A percentile compares a stretch with the other conserved stretches of the same genome.
Evolutionary conservation across 1,140 invertebrate species (phyloP).

Genomic region (Scaptomyza hsui): DNA sequence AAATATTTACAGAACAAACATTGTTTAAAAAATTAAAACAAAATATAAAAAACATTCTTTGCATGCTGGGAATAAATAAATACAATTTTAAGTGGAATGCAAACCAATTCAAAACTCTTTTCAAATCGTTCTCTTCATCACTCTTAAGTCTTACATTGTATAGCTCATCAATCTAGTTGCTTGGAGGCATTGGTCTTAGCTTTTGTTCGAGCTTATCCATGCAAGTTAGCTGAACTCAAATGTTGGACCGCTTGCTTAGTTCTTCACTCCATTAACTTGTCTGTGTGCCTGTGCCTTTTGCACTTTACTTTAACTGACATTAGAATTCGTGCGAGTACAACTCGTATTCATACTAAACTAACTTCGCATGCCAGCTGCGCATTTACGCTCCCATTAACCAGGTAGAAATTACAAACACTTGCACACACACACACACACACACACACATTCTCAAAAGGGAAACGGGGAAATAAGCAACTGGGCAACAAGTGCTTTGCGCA

Average conservation of each 20-base stretch:
- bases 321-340: slow-evolving; percentile 62
- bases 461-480: too few relatives aligned
- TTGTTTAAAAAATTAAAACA: too few relatives aligned
- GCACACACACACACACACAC: too few relatives aligned
- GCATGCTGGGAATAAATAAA: not conserved
- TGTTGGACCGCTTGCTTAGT: slow-evolving; percentile 20
- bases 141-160: not conserved
- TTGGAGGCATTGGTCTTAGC: slow-evolving; percentile 31
- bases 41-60: not conserved
- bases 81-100: not conserved
- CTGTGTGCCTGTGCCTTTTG: slow-evolving; percentile 62
- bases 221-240: slow-evolving; percentile 42
- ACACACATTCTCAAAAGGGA: too few relatives aligned
- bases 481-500: slow-evolving; percentile 71
- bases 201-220: slow-evolving; percentile 34
- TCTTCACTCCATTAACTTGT: slow-evolving; percentile 77
- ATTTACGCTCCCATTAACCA: slow-evolving; percentile 80
- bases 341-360: slow-evolving; percentile 51
- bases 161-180: slow-evolving; percentile 25
- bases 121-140: not conserved
- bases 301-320: slow-evolving; percentile 75
- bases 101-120: not conserved
- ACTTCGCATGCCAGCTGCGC: slow-evolving; percentile 77
- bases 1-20: too few relatives aligned
- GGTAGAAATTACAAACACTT: slow-evolving; percentile 58